Base-by-base conservation (phyloP, 2,888 invertebrate species). In the Athalia rosae region DNA sequence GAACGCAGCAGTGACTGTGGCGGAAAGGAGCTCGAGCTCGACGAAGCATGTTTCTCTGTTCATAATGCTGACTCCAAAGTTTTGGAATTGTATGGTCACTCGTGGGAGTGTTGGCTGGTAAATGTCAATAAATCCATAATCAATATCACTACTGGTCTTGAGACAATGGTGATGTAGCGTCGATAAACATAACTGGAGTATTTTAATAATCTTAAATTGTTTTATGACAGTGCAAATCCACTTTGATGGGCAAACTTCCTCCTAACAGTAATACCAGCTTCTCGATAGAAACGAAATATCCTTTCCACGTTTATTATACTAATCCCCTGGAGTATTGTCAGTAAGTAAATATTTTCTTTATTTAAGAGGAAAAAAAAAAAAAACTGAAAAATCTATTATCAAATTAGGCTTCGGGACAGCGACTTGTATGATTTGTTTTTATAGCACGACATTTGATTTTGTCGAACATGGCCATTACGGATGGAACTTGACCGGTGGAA, bases 401-500 rank as follows among this genome's bases (percentile, higher is more conserved):
- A 28, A 48, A 13, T 3, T 28, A 58, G 7, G 73, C 50, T 43
- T 53, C 50, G 13, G 53, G 48, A 5, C 50, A 8, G 15, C 64
- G 7, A 11, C 61, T 15, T 1, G 61, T 62, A 43, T 56, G 9
- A 13, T 78, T 64, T 59, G 78, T 78, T 80, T 77, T 80, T 83
- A 76, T 76, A 89, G 89, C 47, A 79, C 77, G 13, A 82, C 83
- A 0, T 87, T 84, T 71, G 79, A 77, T 50, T 90, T 91, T 77
- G 85, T 84, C 77, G 89, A 91, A 79, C 85, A 90, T 81, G 90
- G 90, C 6, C 82, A 83, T 63, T 91, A 91, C 81, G 86, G 87
- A 50, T 90, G 89, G 89, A 90, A 90, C 82, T 80, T 90, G 73
- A 85, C 87, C 0, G 76, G 79, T 11, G 28, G 79, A 3, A 45